A percentile compares a stretch with the other conserved stretches of the same genome.
These are phyloP conservation scores for Tyrophagus putrescentiae DNA, from an alignment of 1,140 invertebrate genomes.

Conservation along the genomic window DNA sequence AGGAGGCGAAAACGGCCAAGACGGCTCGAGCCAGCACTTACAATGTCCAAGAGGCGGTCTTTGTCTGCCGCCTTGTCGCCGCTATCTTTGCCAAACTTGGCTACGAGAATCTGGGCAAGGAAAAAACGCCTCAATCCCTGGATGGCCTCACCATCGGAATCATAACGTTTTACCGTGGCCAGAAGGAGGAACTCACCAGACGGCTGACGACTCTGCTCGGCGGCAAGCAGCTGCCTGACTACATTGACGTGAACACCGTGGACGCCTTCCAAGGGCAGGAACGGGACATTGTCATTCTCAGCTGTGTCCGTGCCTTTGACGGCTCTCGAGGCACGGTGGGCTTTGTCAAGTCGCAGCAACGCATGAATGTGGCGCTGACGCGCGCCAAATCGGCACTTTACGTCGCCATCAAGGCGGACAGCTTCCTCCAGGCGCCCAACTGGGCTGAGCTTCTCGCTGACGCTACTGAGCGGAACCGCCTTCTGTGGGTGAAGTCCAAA, in stretches of 20 bases:
- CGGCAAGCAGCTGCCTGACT: not conserved
- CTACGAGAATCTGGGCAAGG: slow-evolving; percentile 21
- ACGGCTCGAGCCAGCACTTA: slow-evolving; percentile 27
- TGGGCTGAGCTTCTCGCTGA: not conserved
- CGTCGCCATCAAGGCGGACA: not conserved
- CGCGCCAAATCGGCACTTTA: slow-evolving; percentile 38
- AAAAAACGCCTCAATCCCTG: not conserved
- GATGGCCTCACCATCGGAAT: slow-evolving; percentile 40
- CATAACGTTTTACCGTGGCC: slow-evolving; percentile 32
- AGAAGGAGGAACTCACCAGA: not conserved
- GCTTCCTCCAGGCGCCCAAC: not conserved
- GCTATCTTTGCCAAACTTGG: not conserved
- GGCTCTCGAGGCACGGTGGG: slow-evolving; percentile 36
- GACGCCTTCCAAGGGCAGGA: slow-evolving; percentile 84
- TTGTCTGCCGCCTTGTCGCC: slow-evolving; percentile 37
- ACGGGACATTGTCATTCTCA: slow-evolving; percentile 71
- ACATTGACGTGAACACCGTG: slow-evolving; percentile 58
- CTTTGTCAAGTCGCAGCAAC: slow-evolving; percentile 52
- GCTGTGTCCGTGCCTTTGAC: slow-evolving; percentile 52
- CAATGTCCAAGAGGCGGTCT: slow-evolving; percentile 34
- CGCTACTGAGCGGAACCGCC: not conserved
- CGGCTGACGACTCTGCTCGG: not conserved
- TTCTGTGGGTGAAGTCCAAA: not conserved
- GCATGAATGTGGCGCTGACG: slow-evolving; percentile 66
- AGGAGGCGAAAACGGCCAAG: slow-evolving; percentile 12